A percentile compares a stretch with the other conserved stretches of the same genome.
Conservation (phyloP, 2,888 invertebrate species). For the Scaptodrosophila latifasciaeformis region DNA sequence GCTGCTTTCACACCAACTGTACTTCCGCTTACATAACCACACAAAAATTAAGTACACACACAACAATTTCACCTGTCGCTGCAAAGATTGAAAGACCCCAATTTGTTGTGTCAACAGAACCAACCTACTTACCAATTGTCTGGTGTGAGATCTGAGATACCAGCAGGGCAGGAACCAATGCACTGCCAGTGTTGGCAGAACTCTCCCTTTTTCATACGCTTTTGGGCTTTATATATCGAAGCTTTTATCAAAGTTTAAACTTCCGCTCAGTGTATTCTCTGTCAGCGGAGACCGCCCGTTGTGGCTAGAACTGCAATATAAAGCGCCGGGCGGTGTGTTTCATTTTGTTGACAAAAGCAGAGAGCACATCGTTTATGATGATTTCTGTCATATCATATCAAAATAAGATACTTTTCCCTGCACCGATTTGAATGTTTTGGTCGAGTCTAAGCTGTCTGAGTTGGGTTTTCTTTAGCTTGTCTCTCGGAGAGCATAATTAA, state of each 20-base stretch:
- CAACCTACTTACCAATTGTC: slow-evolving; percentile 46
- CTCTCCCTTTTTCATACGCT: slow-evolving; percentile 26
- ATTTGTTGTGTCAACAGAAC: slow-evolving; percentile 40
- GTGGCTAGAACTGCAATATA: slow-evolving; percentile 12
- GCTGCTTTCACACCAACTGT: slow-evolving; percentile 19
- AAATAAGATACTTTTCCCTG: slow-evolving; percentile 21
- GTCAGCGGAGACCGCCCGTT: too few species aligned
- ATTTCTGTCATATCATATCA: slow-evolving; percentile 40
- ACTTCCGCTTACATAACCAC: not conserved
- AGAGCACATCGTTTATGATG: slow-evolving; percentile 44
- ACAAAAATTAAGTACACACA: slow-evolving; percentile 21
- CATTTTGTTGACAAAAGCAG: slow-evolving; percentile 45
- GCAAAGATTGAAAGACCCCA: not conserved
- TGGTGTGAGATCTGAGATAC: too few species aligned
- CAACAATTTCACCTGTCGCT: slow-evolving; percentile 32
- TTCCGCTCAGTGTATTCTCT: slow-evolving; percentile 53
- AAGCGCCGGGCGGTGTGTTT: slow-evolving; percentile 50
- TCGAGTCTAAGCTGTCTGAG: not conserved
- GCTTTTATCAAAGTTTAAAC: slow-evolving; percentile 50
- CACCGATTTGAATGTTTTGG: slow-evolving; percentile 13
- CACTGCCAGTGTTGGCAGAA: slow-evolving; percentile 7
- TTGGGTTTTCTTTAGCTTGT: slow-evolving; percentile 8
- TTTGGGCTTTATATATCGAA: not conserved
- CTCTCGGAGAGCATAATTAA: slow-evolving; percentile 48
- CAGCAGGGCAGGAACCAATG: slow-evolving; percentile 49